Conservation (phyloP, 2,888 invertebrate genomes). For the Andrena bucephala region DNA sequence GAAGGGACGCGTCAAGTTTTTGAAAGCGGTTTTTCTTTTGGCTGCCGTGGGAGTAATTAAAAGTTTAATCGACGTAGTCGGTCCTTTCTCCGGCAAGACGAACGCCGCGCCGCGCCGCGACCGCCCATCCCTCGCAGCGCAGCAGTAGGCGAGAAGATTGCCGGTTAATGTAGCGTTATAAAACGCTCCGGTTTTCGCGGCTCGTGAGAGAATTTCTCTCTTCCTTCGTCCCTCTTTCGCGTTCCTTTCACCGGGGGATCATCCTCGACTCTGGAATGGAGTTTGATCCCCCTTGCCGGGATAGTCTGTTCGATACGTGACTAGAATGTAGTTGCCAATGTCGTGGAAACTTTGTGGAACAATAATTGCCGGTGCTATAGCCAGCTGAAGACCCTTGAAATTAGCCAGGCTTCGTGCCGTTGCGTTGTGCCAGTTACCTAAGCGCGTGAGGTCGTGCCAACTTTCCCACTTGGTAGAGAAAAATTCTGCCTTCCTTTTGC, state of each 20-base stretch:
- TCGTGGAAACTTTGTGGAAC: background rate
- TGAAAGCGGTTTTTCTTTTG: conserved; percentile 27
- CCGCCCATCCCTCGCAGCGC: conserved; percentile 42
- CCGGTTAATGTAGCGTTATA: conserved; percentile 79
- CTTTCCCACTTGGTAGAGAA: no score
- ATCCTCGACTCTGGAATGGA: conserved; percentile 40
- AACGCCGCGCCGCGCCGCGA: conserved; percentile 15
- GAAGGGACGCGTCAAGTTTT: conserved; percentile 21
- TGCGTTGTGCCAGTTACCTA: no score
- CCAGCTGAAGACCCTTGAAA: background rate
- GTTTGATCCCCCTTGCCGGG: conserved; percentile 48
- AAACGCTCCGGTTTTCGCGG: conserved; percentile 68
- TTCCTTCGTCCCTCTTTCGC: conserved; percentile 5
- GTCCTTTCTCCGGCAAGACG: conserved; percentile 51
- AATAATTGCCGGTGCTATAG: background rate
- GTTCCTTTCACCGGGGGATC: conserved; percentile 37
- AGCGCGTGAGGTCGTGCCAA: no score
- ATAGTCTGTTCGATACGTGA: conserved; percentile 61
- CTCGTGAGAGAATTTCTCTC: conserved; percentile 59
- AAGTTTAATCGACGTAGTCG: conserved; percentile 79
- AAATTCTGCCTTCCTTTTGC: no score
- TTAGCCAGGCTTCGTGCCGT: background rate
- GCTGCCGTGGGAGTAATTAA: conserved; percentile 77
- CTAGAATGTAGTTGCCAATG: conserved; percentile 48
- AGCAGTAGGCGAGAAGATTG: conserved; percentile 73